A percentile compares a stretch with the other conserved stretches of the same genome.
Evolutionary conservation across 2,113 vertebrate species (phyloP).

Genomic region (Rhabdomys dilectus): DNA sequence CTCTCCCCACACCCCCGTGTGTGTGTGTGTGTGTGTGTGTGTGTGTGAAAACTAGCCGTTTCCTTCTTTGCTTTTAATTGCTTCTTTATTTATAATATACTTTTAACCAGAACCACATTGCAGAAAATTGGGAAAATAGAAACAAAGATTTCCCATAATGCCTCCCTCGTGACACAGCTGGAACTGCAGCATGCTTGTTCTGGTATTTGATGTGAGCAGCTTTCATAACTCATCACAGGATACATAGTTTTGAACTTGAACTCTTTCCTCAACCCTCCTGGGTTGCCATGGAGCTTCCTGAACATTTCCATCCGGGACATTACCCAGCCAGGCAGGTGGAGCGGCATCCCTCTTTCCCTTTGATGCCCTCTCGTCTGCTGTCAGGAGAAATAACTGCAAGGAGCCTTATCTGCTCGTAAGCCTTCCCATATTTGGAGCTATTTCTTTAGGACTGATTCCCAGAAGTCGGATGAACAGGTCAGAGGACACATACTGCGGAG

Average conservation of each 20-base stretch:
- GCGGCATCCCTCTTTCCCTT: fast-evolving
- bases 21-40: no score
- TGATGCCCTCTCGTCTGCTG: not conserved
- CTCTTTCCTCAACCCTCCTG: fast-evolving
- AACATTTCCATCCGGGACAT: fast-evolving
- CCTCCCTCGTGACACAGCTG: not conserved
- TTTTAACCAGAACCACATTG: not conserved
- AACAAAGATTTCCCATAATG: not conserved
- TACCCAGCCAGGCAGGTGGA: fast-evolving
- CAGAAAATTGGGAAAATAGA: not conserved
- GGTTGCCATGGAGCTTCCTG: fast-evolving
- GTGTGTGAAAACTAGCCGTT: not conserved
- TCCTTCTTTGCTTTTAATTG: not conserved
- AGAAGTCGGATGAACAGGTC: constrained; percentile 17
- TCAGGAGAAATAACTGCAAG: not conserved
- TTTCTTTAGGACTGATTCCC: constrained; percentile 58
- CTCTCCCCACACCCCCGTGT: no score
- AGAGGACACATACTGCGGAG: constrained; percentile 9
- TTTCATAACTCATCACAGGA: not conserved
- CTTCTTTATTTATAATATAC: not conserved
- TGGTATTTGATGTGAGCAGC: not conserved
- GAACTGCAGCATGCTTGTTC: fast-evolving
- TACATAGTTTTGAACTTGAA: not conserved
- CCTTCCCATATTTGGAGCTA: constrained; percentile 19
- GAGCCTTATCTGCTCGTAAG: not conserved